Evolutionary conservation across 2,113 vertebrate species (phyloP), one percentile per base, ranked within the genome.

Genomic region (Seriola rivoliana): DNA sequence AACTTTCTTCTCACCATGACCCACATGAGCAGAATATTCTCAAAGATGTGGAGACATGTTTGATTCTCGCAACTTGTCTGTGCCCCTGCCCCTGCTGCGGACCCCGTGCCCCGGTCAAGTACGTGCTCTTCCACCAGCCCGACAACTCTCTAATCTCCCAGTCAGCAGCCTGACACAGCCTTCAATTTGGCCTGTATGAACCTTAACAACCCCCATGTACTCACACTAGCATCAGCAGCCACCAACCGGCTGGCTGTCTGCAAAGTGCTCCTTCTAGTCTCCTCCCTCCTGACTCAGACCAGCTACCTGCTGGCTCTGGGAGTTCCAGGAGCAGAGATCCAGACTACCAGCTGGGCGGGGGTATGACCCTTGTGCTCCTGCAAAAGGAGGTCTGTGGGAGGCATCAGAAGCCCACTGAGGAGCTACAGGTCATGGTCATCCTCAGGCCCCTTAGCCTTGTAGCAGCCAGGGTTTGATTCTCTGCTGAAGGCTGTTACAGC

Each of bases 201-300:
- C 64, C 73, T 64, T 48, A 67, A 57, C 78, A 79, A 70, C 76
- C 85, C 38, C 50, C 40, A 38, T 21, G 52, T 54, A 23, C 52
- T 59, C 50, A 63, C 70, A 80, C 66, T 88, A 82, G 87, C 88
- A 82, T 86, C 68, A 66, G 78, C 78, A 42, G 75, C 81, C 80
- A 68, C 71, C 72, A 50, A 79, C 65, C 84, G 54, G 84, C 70
- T 78, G 71, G 71, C 54, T 78, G 80, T 77, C 71, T n/a, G 69
- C 42, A 44, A 83, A 75, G 50, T 78, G 70, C 80, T 91, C 38
- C 71, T 84, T 52, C 72, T 66, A 60, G 63, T 50, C 36, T 74
- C 60, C 58, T 67, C 40, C 59, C 54, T 57, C 58, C 75, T 73
- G 80, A 70, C 77, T 62, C 32, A 81, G 69, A 81, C 46, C 78